A percentile compares a stretch with the other conserved stretches of the same genome.
Conservation (phyloP, 2,888 invertebrate species). For the Hirtodrosophila alboralis region DNA sequence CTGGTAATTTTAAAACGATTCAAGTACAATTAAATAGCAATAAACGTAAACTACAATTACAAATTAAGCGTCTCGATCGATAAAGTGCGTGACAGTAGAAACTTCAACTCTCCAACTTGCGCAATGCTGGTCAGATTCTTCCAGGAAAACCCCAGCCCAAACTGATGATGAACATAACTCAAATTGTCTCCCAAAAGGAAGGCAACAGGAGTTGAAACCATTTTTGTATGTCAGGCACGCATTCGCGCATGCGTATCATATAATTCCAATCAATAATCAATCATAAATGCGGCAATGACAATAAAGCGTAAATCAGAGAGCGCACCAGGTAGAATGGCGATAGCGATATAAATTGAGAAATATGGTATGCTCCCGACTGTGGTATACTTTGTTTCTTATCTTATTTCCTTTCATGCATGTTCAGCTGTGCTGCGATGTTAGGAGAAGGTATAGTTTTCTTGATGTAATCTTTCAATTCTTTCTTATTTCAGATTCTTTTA, state of each 20-base stretch:
- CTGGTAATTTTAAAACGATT: constrained; percentile 32
- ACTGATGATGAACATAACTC: constrained; percentile 10
- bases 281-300: constrained; percentile 78
- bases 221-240: constrained; percentile 63
- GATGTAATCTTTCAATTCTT: too few species aligned
- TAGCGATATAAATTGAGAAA: constrained; percentile 1
- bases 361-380: too few species aligned
- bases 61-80: constrained; percentile 51
- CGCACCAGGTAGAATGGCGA: constrained; percentile 31
- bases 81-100: constrained; percentile 52
- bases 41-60: constrained; percentile 70
- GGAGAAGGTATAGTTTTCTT: too few species aligned
- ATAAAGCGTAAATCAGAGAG: constrained; percentile 76
- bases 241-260: constrained; percentile 79
- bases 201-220: constrained; percentile 9
- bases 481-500: too few species aligned
- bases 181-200: constrained; percentile 8
- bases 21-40: constrained; percentile 61
- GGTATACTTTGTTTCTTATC: too few species aligned
- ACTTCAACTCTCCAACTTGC: constrained; percentile 31
- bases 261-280: constrained; percentile 77
- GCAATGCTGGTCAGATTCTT: constrained; percentile 19
- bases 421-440: too few species aligned
- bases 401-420: too few species aligned
- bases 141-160: constrained; percentile 26